Evolutionary conservation across 1,140 invertebrate species (phyloP), one percentile per base, ranked within the genome.

Genomic region (Cephus cinctus): DNA sequence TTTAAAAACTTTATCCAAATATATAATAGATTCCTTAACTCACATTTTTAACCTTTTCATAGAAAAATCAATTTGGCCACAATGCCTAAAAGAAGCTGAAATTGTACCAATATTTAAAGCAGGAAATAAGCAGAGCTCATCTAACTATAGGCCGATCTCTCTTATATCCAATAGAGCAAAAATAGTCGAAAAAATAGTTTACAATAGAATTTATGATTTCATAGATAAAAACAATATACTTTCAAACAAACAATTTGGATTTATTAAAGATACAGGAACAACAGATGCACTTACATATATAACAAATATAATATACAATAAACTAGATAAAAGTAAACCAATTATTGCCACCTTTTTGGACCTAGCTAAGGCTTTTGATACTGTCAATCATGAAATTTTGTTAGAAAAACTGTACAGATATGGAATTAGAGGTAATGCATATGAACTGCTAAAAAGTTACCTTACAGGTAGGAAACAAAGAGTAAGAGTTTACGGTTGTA

Each of bases 311-410:
- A 3, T 32, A 20, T 9, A 21, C 18, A 9, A 8, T 20, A n/a
- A 12, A 9, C 9, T 41, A 41, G 1, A 41, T 41, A 41, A 41
- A 20, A 23, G 14, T 9, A 5, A 9, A 20, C 14, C 14, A 1
- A 23, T 19, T 5, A 19, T 19, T 14, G 20, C 20, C 5, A 20
- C 20, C 21, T 25, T 41, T 11, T n/a, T 41, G 14, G 39, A 20
- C 39, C 39, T 41, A 20, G 14, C 39, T 20, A 18, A 23, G 5
- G 39, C 39, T 9, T 22, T 41, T 14, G 39, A 41, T 11, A 41
- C 39, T 9, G 39, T 41, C n/a, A 9, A 23, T 1, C 39, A 41
- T 14, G 2, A 1, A 23, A 41, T 14, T 11, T 14, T 41, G 9
- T 11, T 41, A 5, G 21, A 23, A 8, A 41, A 21, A 11, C 9